Evolutionary conservation across 2,113 vertebrate genomes (phyloP).

Genomic region (Pterocles burchelli): DNA sequence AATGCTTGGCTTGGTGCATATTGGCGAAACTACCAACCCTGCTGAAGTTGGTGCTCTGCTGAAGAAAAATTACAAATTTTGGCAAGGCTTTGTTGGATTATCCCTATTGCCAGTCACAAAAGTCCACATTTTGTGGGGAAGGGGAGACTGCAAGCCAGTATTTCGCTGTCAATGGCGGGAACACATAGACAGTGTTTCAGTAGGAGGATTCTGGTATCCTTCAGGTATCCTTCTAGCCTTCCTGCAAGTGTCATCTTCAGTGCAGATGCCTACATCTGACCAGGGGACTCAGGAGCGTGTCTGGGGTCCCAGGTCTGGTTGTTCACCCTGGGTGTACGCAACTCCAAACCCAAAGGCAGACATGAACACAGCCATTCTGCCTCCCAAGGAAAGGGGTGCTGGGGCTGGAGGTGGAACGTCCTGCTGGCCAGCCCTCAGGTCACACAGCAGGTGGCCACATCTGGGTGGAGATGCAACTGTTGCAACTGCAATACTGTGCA

Average conservation of each 20-base stretch:
- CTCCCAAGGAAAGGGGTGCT: not conserved
- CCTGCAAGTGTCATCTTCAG: not conserved
- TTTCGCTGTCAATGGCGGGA: accelerated
- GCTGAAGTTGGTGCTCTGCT: not conserved
- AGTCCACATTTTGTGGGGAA: not conserved
- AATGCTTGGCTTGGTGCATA: not conserved
- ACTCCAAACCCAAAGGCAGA: not conserved
- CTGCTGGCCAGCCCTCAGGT: not conserved
- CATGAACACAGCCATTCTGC: not conserved
- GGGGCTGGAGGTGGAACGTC: not conserved
- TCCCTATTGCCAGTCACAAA: not conserved
- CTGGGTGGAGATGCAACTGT: accelerated
- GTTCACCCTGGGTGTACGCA: not conserved
- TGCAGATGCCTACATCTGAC: accelerated
- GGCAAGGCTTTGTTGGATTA: not conserved
- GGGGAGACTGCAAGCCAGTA: not conserved
- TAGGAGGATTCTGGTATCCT: not conserved
- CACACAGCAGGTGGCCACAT: accelerated
- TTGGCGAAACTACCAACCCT: not conserved
- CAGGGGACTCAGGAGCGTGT: not conserved
- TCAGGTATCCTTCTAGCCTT: not conserved
- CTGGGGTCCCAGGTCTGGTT: not conserved
- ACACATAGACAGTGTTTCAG: not conserved
- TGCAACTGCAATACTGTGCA: too few species aligned
- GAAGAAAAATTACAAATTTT: not conserved